Conservation (phyloP, 92 coral and sea anemone genomes). For the Siderastrea radians region DNA sequence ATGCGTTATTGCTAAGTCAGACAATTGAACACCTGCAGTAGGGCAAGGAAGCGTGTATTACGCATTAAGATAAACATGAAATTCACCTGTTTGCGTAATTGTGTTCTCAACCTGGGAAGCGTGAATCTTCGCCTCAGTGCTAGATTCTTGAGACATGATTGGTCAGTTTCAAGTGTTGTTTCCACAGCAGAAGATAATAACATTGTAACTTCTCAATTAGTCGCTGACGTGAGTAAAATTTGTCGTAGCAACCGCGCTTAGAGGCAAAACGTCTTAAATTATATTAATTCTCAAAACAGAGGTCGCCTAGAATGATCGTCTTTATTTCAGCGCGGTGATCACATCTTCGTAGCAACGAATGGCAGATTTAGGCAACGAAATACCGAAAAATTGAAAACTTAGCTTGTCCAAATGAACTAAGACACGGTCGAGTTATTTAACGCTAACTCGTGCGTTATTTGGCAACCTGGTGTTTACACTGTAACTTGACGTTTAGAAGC, state of each 20-base stretch:
- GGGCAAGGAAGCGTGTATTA: not conserved
- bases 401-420: not conserved
- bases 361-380: not conserved
- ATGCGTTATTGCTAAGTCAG: slow-evolving; percentile 14
- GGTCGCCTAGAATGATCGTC: slow-evolving; percentile 5
- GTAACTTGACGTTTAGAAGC: slow-evolving; percentile 11
- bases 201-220: slow-evolving; percentile 5
- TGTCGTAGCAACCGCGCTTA: slow-evolving; percentile 22
- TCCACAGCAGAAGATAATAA: slow-evolving; percentile 5
- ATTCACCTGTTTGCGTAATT: slow-evolving; percentile 23
- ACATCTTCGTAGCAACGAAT: not conserved
- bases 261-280: not conserved
- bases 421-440: slow-evolving; percentile 1
- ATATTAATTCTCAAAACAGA: not conserved
- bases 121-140: not conserved
- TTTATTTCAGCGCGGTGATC: not conserved
- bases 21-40: slow-evolving; percentile 29
- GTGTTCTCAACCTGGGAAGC: not conserved
- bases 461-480: slow-evolving; percentile 20
- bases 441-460: slow-evolving; percentile 12
- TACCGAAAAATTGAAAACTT: not conserved
- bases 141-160: slow-evolving; percentile 4
- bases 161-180: slow-evolving; percentile 3
- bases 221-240: not conserved
- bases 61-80: not conserved